Evolutionary conservation across 2,888 invertebrate species (phyloP), one percentile per base, ranked within the genome.

Genomic region (Sycophila texana): DNA sequence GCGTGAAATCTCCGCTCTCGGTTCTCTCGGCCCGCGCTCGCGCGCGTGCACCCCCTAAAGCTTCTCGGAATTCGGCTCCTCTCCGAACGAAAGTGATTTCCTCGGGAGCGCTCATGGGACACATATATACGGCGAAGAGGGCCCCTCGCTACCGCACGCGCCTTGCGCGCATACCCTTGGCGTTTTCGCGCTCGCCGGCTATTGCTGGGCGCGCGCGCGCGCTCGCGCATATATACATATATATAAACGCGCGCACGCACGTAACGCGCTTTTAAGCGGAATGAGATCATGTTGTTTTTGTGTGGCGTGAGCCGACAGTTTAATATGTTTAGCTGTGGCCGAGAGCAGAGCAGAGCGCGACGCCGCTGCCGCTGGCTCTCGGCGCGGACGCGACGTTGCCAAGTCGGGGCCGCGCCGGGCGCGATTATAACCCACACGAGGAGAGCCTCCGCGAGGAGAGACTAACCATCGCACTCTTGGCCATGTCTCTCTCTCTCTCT

Each of bases 231-330:
- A 53, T 55, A 65, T 57, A 74, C n/a, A 22, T n/a, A n/a, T n/a
- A n/a, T n/a, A n/a, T n/a, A n/a, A n/a, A n/a, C n/a, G n/a, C 57
- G 47, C 16, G 30, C 65, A 55, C 22, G 22, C 30, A 63, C 22
- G 51, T 71, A 47, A 22, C 47, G 57, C 49, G 63, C 67, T 51
- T 65, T 51, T 47, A 53, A 26, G 66, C 75, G 86, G 87, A 90
- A 89, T 90, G 89, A 89, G 89, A 90, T 89, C 89, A 89, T 86
- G 89, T 90, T 90, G 89, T 89, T 90, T 90, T 90, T 89, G 89
- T 70, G 74, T 88, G 89, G 89, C 87, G 87, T 87, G 89, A 89
- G 88, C 88, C 88, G 89, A 88, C 88, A 87, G 89, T 89, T 81
- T 90, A 89, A 90, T 90, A 89, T 88, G 90, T 90, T 90, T 89